A percentile compares a stretch with the other conserved stretches of the same genome.
These are phyloP conservation scores for Orius insidiosus DNA, from an alignment of 1,140 invertebrate species.

Conservation along the genomic window DNA sequence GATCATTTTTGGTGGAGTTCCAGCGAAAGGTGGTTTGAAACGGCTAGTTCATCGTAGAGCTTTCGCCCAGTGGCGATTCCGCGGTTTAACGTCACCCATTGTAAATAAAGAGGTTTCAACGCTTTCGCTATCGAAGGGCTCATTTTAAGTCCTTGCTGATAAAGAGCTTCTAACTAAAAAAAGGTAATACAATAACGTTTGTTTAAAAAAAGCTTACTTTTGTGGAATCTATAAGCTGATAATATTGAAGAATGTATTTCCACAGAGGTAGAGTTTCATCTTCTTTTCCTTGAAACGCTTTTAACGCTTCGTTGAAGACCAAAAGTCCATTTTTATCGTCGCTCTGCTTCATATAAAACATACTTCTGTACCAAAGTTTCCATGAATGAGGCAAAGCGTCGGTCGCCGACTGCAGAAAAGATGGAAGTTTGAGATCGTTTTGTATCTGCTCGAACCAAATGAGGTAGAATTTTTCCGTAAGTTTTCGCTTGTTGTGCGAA, in stretches of 20 bases:
- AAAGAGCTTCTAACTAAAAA: not conserved
- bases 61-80: constrained; percentile 1
- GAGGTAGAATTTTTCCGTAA: constrained; percentile 2
- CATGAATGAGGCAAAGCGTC: constrained; percentile 3
- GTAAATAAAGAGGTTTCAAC: constrained; percentile 5
- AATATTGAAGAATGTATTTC: constrained; percentile 5
- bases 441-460: constrained; percentile 1
- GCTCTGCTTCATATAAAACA: not conserved
- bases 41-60: not conserved
- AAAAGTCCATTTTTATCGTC: not conserved
- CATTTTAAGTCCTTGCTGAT: not conserved
- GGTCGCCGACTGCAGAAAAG: not conserved
- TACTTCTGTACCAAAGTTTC: not conserved
- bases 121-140: not conserved
- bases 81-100: not conserved
- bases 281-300: not conserved
- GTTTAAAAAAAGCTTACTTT: too few species aligned
- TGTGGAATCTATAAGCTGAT: not conserved
- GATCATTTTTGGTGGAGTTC: constrained; percentile 6
- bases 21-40: not conserved
- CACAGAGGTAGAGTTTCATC: not conserved
- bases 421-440: not conserved
- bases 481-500: not conserved
- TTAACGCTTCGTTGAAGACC: not conserved
- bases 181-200: too few species aligned